Base-by-base conservation (phyloP, 2,888 invertebrate genomes). In the Dinocampus coccinellae region DNA sequence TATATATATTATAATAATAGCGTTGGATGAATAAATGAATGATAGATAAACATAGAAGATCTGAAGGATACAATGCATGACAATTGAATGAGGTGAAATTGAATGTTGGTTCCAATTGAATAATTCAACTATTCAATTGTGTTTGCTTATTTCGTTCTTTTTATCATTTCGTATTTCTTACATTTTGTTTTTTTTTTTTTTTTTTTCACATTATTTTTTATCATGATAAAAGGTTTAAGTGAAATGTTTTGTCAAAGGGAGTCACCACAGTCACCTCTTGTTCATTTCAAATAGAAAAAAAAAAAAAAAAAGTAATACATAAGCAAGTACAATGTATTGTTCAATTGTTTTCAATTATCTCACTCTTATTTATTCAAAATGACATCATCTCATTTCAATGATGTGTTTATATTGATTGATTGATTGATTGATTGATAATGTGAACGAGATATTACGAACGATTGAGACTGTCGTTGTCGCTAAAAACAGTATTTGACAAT, bases 401-500 rank as follows among this genome's bases (percentile, higher is more conserved):
- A n/a, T n/a, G n/a, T n/a, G n/a, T n/a, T n/a, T n/a, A n/a, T n/a
- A n/a, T n/a, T n/a, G n/a, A n/a, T n/a, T n/a, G n/a, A n/a, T n/a
- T n/a, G n/a, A n/a, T n/a, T n/a, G n/a, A n/a, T 47, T 47, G 47
- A 47, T 47, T 16, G 47, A 47, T 47, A n/a, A n/a, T 47, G 47
- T 16, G 16, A n/a, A 13, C 42, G 42, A 42, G n/a, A 42, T 13
- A 16, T 16, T 16, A 2, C 3, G 16, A 6, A n/a, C 4, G 47
- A n/a, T n/a, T n/a, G 16, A 20, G 47, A 20, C 16, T 47, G 16
- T 47, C 16, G 42, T 42, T 13, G 42, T n/a, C n/a, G n/a, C 42
- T 42, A 13, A 13, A n/a, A 42, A 42, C 42, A n/a, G n/a, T 42
- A 16, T 42, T 42, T 42, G 42, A n/a, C 42, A 42, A 42, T 42